Evolutionary conservation across 2,888 invertebrate genomes (phyloP).

Genomic region (Oasisia sp.): DNA sequence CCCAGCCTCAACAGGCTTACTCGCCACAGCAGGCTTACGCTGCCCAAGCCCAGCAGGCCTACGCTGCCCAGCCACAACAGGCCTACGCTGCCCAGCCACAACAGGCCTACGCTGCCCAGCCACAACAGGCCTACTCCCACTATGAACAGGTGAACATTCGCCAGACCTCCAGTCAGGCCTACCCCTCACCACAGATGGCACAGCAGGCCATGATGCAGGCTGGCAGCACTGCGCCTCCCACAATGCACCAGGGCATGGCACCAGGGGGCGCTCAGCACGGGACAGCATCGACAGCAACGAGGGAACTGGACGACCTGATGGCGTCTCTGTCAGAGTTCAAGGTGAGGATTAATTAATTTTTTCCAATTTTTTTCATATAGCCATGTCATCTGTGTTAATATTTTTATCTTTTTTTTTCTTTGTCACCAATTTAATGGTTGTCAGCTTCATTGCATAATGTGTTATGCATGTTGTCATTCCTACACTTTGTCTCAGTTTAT

Average conservation of each 20-base stretch:
- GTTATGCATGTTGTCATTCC: too few relatives aligned
- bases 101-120: constrained; percentile 36
- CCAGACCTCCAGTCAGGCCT: not conserved
- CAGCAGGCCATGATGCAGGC: not conserved
- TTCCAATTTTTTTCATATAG: too few relatives aligned
- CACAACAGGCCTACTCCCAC: constrained; percentile 32
- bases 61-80: constrained; percentile 19
- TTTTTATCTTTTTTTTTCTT: too few relatives aligned
- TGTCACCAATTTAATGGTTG: too few relatives aligned
- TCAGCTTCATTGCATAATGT: too few relatives aligned
- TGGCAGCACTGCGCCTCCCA: not conserved
- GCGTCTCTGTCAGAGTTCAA: constrained; percentile 92
- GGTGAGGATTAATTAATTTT: constrained; percentile 69
- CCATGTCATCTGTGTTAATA: too few relatives aligned
- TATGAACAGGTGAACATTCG: constrained; percentile 30
- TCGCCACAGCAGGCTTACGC: not conserved
- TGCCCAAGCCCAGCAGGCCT: constrained; percentile 23
- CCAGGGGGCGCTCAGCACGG: not conserved
- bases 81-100: constrained; percentile 32
- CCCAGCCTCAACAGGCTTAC: constrained; percentile 21
- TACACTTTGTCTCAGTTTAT: too few relatives aligned
- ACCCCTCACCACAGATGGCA: constrained; percentile 13
- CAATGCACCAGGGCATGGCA: not conserved
- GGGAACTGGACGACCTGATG: constrained; percentile 94
- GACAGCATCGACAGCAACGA: constrained; percentile 86